These are phyloP conservation scores for Ips typographus DNA, from an alignment of 1,140 invertebrate genomes.

Conservation along the genomic window DNA sequence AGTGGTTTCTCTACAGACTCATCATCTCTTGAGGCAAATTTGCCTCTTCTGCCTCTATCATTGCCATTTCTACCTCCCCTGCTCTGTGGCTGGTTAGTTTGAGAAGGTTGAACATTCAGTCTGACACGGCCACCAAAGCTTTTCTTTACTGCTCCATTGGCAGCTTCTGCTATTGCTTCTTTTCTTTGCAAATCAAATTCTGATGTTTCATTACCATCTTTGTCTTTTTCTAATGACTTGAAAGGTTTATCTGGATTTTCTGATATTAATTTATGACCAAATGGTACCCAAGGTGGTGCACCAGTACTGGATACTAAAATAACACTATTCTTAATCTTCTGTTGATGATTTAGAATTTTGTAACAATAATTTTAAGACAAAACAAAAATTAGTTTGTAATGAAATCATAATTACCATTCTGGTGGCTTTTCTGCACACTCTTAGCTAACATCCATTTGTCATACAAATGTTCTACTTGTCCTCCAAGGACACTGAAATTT, in stretches of 20 bases:
- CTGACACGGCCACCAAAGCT: constrained; percentile 74
- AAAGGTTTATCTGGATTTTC: constrained; percentile 66
- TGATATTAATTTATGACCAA: constrained; percentile 75
- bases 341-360: too few relatives aligned
- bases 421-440: constrained; percentile 71
- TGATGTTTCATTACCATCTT: constrained; percentile 59
- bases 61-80: constrained; percentile 45
- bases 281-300: constrained; percentile 75
- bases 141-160: constrained; percentile 74
- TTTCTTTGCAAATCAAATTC: constrained; percentile 85
- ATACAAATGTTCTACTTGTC: constrained; percentile 76
- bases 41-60: constrained; percentile 50
- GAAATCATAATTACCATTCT: constrained; percentile 45
- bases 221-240: constrained; percentile 66
- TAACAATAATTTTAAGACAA: constrained; percentile 10
- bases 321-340: neutral
- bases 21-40: constrained; percentile 49
- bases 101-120: constrained; percentile 65
- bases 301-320: constrained; percentile 41
- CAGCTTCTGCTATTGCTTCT: constrained; percentile 84
- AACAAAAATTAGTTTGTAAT: neutral
- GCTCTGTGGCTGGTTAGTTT: constrained; percentile 62
- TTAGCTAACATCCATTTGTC: constrained; percentile 89
- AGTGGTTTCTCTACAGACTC: constrained; percentile 62
- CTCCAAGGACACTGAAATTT: constrained; percentile 73